A percentile compares a stretch with the other conserved stretches of the same genome.
These are phyloP conservation scores for Streblospio benedicti DNA, from an alignment of 1,140 invertebrate species.

Conservation along the genomic window DNA sequence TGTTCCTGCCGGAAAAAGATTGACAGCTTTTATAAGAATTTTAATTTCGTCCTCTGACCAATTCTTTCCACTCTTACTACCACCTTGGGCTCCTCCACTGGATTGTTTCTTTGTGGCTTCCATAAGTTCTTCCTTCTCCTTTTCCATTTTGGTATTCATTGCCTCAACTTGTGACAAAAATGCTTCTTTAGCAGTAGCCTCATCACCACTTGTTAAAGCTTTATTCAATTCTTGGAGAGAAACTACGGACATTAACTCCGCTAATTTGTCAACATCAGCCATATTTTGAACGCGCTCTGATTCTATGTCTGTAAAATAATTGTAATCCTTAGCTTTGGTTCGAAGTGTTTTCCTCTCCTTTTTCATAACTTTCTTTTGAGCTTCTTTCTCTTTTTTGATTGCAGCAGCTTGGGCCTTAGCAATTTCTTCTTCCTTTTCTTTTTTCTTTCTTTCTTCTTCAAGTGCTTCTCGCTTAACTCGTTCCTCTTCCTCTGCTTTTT, in stretches of 20 bases:
- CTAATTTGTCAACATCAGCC: slow-evolving; percentile 81
- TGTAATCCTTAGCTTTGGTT: slow-evolving; percentile 74
- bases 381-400: slow-evolving; percentile 69
- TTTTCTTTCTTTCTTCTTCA: slow-evolving; percentile 51
- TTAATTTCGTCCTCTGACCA: slow-evolving; percentile 79
- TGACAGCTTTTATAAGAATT: slow-evolving; percentile 87
- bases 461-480: slow-evolving; percentile 45
- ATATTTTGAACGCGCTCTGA: slow-evolving; percentile 71
- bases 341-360: slow-evolving; percentile 71
- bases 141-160: slow-evolving; percentile 64
- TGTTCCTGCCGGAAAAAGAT: slow-evolving; percentile 91
- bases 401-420: slow-evolving; percentile 68
- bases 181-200: slow-evolving; percentile 27
- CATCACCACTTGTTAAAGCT: slow-evolving; percentile 48
- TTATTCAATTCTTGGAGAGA: slow-evolving; percentile 72
- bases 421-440: slow-evolving; percentile 74
- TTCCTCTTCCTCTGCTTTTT: slow-evolving; percentile 75
- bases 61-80: slow-evolving; percentile 28
- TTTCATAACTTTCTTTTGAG: slow-evolving; percentile 40
- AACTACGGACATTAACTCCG: slow-evolving; percentile 61
- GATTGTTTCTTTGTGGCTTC: slow-evolving; percentile 41
- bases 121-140: slow-evolving; percentile 58
- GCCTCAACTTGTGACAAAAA: slow-evolving; percentile 51
- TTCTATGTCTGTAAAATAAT: slow-evolving; percentile 71
- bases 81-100: slow-evolving; percentile 15